A percentile compares a stretch with the other conserved stretches of the same genome.
phyloP scores from a whole-genome alignment of 2,888 invertebrate species.

The Eilema sororculum region DNA sequence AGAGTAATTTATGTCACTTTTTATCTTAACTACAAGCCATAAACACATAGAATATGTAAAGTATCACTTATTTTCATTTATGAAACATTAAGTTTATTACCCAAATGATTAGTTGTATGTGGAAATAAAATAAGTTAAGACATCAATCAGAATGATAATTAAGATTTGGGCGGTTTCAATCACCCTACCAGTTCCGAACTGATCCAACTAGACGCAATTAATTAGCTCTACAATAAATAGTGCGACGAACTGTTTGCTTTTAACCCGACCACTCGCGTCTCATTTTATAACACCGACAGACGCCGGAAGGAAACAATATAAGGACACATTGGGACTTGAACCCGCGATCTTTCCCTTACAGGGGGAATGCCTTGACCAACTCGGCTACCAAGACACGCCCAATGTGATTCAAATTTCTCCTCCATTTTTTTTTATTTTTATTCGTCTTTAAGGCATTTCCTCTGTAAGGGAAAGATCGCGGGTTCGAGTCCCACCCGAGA shows the following conservation, averaged over 20 bases:
- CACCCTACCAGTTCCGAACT: not conserved
- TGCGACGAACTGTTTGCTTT: not conserved
- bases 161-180: not conserved
- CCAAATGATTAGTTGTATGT: not conserved
- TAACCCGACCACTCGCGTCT: not conserved
- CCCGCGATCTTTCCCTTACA: no score
- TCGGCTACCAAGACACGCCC: no score
- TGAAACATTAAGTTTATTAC: not conserved
- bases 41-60: not conserved
- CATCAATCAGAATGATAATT: not conserved
- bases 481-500: no score
- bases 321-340: no score
- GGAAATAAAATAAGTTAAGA: not conserved
- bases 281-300: not conserved
- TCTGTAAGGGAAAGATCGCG: no score
- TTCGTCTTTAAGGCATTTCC: no score
- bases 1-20: not conserved
- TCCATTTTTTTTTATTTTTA: no score
- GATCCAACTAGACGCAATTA: not conserved
- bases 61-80: constrained; percentile 2
- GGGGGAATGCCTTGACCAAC: no score
- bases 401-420: no score
- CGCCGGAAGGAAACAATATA: not conserved
- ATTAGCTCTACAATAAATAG: not conserved
- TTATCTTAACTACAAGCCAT: constrained; percentile 3